Conservation (phyloP, 2,888 invertebrate species). For the Copidosoma aretas region DNA sequence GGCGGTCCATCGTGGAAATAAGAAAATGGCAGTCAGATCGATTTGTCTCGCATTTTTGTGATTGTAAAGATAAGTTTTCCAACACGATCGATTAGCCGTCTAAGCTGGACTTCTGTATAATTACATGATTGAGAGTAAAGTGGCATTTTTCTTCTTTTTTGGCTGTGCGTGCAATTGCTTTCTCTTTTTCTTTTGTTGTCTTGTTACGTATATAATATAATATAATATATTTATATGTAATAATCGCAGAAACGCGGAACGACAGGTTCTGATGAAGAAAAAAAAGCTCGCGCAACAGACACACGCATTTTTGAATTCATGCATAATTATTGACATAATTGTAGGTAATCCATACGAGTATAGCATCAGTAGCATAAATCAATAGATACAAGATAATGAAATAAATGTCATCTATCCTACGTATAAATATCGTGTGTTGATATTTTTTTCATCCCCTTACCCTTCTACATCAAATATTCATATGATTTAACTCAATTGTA, state of each 20-base stretch:
- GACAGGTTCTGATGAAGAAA: constrained; percentile 44
- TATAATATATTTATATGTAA: too few species aligned
- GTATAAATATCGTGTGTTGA: constrained; percentile 23
- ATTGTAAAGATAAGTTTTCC: not conserved
- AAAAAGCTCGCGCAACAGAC: constrained; percentile 48
- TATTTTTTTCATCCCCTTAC: not conserved
- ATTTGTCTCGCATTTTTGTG: not conserved
- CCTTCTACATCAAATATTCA: not conserved
- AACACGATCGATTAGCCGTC: not conserved
- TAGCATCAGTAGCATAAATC: constrained; percentile 59
- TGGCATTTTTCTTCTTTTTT: not conserved
- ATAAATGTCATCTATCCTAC: constrained; percentile 59
- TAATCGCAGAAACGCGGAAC: constrained; percentile 32
- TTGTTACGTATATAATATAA: constrained; percentile 39
- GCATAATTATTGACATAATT: constrained; percentile 63
- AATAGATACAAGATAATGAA: constrained; percentile 57
- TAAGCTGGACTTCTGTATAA: too few species aligned
- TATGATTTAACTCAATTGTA: not conserved
- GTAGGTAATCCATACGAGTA: constrained; percentile 61
- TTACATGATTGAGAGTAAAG: not conserved
- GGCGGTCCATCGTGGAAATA: too few species aligned
- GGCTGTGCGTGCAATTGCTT: constrained; percentile 25
- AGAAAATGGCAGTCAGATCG: not conserved
- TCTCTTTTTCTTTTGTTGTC: constrained; percentile 13
- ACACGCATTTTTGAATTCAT: constrained; percentile 60